phyloP scores from a whole-genome alignment of 2,888 invertebrate genomes.

The Melanotus villosus region DNA sequence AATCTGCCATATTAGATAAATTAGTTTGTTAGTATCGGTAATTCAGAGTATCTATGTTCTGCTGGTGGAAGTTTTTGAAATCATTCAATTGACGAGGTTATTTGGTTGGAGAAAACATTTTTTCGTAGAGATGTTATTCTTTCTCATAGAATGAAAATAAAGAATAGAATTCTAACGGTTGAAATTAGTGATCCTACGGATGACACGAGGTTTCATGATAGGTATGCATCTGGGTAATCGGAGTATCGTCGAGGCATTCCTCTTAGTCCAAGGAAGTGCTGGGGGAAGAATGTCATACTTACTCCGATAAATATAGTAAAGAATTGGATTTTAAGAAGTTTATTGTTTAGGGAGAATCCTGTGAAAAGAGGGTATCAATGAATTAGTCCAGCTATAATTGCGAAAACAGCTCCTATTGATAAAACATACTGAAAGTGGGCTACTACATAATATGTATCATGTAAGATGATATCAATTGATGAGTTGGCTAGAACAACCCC shows the following conservation, averaged over 20 bases:
- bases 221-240: no score
- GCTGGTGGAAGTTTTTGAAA: slow-evolving; percentile 68
- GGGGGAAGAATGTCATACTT: slow-evolving; percentile 86
- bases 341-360: no score
- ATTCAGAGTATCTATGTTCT: slow-evolving; percentile 51
- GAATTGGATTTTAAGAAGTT: no score
- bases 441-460: no score
- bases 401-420: no score
- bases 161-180: slow-evolving; percentile 70
- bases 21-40: slow-evolving; percentile 73
- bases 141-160: slow-evolving; percentile 76
- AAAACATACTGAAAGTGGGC: slow-evolving; percentile 87
- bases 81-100: slow-evolving; percentile 67
- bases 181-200: slow-evolving; percentile 77
- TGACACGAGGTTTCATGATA: no score
- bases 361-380: slow-evolving; percentile 81
- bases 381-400: slow-evolving; percentile 84
- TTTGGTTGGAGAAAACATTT: slow-evolving; percentile 69
- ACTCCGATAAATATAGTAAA: no score
- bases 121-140: slow-evolving; percentile 71
- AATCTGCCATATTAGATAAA: slow-evolving; percentile 77
- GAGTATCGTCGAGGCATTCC: no score
- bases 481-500: slow-evolving; percentile 80
- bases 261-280: slow-evolving; percentile 80
- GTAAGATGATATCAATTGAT: no score